Evolutionary conservation across 92 coral and sea anemone genomes (phyloP).

Genomic region (Phenganax marumi): DNA sequence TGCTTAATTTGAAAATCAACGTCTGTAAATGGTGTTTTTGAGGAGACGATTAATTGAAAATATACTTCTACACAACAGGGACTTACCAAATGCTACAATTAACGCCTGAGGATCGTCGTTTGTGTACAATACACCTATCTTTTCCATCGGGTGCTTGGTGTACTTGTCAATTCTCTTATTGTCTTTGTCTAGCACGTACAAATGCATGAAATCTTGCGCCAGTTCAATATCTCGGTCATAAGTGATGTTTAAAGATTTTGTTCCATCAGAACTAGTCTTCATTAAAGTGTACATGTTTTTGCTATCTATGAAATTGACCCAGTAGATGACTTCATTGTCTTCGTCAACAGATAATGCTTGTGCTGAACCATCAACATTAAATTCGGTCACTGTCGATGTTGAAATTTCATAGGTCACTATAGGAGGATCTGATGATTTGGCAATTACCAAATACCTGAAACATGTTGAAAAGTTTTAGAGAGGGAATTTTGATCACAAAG

Average conservation of each 20-base stretch:
- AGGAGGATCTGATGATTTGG: constrained; percentile 5
- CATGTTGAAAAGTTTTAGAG: not conserved
- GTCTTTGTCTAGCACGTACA: constrained; percentile 10
- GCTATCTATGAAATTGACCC: not conserved
- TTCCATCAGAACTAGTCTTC: not conserved
- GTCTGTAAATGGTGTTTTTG: no score
- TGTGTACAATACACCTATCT: not conserved
- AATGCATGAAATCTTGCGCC: not conserved
- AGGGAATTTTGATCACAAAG: no score
- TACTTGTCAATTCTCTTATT: constrained; percentile 6
- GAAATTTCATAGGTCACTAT: not conserved
- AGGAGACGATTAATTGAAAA: not conserved
- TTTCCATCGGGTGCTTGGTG: not conserved
- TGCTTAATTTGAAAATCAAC: no score
- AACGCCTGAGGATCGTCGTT: not conserved
- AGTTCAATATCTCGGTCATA: not conserved
- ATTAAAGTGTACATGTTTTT: not conserved
- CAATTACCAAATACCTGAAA: not conserved
- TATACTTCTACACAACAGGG: not conserved
- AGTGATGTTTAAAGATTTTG: not conserved
- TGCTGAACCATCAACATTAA: not conserved
- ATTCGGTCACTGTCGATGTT: not conserved
- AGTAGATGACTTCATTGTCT: constrained; percentile 9
- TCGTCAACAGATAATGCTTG: constrained; percentile 8
- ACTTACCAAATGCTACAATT: constrained; percentile 6